Base-by-base conservation (phyloP, 1,140 invertebrate genomes). In the Tenebrio molitor region DNA sequence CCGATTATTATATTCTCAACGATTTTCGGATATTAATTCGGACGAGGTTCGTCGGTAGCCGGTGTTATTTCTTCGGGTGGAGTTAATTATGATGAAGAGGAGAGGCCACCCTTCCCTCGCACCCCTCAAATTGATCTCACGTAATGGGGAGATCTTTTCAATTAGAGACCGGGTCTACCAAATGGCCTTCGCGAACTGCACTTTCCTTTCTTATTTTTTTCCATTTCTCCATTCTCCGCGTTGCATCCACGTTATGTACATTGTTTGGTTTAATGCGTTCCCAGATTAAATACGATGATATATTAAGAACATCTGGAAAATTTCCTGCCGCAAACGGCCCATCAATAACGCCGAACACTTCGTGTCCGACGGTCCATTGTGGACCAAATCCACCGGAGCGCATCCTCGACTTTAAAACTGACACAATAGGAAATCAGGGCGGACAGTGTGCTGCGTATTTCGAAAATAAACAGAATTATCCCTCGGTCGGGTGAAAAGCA, bases 371-470 rank as follows among this genome's bases (percentile, higher is more conserved):
- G 50, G 50, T 58, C 50, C 50, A 58, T 29, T 58, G 50, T 58
- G 21, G 50, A 23, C 14, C n/a, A n/a, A n/a, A n/a, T n/a, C n/a
- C n/a, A n/a, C n/a, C 44, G 67, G 33, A 58, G 62, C 16, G 33
- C 16, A 63, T 23, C 12, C 36, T 36, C 21, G 58, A 71, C 21
- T 46, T 53, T 66, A 58, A 66, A 62, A 63, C 46, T 41, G 71
- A 69, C 71, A 73, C 71, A 73, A 73, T 73, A 69, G 71, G 50
- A 62, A 73, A 73, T 73, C 71, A 73, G 65, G 34, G 36, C 34
- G 34, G 71, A 69, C 65, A 67, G 29, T 15, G 50, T 29, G 50
- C 50, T 58, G 6, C 39, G 42, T 65, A 67, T 67, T 67, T 67
- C 42, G 42, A 66, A 67, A 72, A 34, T 65, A 67, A 72, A 72